A percentile compares a stretch with the other conserved stretches of the same genome.
Evolutionary conservation across 2,797 vertebrate genomes (phyloP).

Genomic region (Brachymystax lenok): DNA sequence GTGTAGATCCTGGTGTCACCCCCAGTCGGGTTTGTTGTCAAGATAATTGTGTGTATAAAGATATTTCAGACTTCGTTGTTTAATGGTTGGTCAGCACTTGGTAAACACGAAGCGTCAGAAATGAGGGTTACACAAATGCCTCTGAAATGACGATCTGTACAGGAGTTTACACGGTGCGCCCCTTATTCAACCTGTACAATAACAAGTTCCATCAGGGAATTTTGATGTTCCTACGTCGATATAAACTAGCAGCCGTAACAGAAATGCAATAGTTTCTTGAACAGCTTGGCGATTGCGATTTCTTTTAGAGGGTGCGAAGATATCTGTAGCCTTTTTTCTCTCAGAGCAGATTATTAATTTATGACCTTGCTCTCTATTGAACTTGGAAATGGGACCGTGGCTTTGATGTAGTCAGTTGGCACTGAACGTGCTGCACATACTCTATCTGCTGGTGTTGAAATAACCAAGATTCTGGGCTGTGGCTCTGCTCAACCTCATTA

Average conservation of each 20-base stretch:
- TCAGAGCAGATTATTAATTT: conserved; percentile 64
- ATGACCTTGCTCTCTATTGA: conserved; percentile 62
- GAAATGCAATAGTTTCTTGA: conserved; percentile 18
- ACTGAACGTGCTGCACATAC: conserved; percentile 44
- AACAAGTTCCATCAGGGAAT: not conserved
- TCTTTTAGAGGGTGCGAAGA: conserved; percentile 28
- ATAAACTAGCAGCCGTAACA: conserved; percentile 12
- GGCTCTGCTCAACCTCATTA: conserved; percentile 61
- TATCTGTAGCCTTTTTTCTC: conserved; percentile 29
- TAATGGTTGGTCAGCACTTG: conserved; percentile 28
- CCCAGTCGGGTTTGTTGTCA: conserved; percentile 15
- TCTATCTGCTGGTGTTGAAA: conserved; percentile 45
- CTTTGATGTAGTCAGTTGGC: conserved; percentile 57
- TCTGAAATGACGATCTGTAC: no score
- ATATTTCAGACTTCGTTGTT: conserved; percentile 27
- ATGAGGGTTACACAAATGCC: conserved; percentile 12
- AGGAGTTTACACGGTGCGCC: no score
- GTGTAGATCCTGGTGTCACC: conserved; percentile 38
- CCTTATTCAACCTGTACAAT: not conserved
- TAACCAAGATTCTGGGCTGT: conserved; percentile 38
- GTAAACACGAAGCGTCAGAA: conserved; percentile 31
- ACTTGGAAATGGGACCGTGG: conserved; percentile 50
- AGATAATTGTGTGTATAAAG: conserved; percentile 17
- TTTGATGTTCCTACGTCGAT: conserved; percentile 29
- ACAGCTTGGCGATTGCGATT: not conserved